Conservation (phyloP, 2,113 vertebrate species). For the Nycticebus coucang region DNA sequence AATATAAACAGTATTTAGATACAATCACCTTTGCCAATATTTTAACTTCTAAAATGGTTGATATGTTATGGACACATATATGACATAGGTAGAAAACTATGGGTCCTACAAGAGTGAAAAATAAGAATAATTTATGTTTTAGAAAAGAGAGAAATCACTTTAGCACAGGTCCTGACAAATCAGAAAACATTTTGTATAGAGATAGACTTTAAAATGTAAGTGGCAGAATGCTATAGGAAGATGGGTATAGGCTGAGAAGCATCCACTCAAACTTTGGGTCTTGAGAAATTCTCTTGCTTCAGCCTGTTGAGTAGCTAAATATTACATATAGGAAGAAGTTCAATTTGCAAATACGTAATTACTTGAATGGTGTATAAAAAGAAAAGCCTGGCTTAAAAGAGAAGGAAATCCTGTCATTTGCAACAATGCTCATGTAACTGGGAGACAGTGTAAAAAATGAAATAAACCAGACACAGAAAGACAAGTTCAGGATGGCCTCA, state of each 20-base stretch:
- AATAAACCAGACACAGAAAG: not conserved
- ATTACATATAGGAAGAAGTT: not conserved
- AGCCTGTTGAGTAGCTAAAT: too few species aligned
- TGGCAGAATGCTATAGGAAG: not conserved
- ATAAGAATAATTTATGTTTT: not conserved
- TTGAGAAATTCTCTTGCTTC: too few species aligned
- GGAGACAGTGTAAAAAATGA: not conserved
- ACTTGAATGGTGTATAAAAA: not conserved
- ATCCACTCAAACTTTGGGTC: not conserved
- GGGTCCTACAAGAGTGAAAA: not conserved
- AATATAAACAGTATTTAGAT: not conserved
- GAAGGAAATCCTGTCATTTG: not conserved
- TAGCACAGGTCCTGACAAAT: not conserved
- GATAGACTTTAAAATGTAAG: not conserved
- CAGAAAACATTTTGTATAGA: not conserved
- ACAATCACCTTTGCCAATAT: not conserved
- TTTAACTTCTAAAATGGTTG: not conserved
- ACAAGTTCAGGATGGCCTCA: not conserved
- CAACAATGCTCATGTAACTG: not conserved
- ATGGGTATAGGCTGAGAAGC: not conserved
- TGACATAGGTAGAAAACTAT: not conserved
- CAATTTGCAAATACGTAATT: not conserved
- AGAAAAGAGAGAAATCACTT: not conserved
- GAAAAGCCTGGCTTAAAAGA: not conserved
- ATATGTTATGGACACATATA: not conserved